Evolutionary conservation across 2,888 invertebrate species (phyloP), one percentile per base, ranked within the genome.

Genomic region (Choristoneura rosaceana): DNA sequence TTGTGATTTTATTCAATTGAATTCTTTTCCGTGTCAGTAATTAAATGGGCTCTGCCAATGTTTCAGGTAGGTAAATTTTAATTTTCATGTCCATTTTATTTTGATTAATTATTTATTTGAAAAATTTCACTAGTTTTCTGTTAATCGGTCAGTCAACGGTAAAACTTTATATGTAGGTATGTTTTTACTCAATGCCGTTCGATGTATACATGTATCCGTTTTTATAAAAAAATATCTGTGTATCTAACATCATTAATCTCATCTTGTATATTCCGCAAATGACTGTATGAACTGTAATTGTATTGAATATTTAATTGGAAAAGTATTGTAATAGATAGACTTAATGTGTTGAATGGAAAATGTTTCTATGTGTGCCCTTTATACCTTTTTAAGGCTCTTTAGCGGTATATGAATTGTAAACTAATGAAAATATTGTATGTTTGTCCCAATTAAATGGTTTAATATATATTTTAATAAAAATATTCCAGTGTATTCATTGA

Each of bases 401-500:
- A 88, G 86, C 86, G 83, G 85, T 88, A 90, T 86, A 88, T 92
- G 88, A 87, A 92, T 88, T 93, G 92, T 93, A 92, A 93, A 93
- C 93, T 93, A 93, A 92, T 92, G 90, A 90, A 92, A 90, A 91
- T 92, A 93, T 91, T 93, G 93, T 92, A 93, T 90, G 93, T 93
- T 93, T 93, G 94, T 92, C 92, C 87, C 90, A 91, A 93, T 91
- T 90, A 90, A 93, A 93, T 93, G 93, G 91, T 93, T 93, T 93
- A 93, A 94, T 94, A 93, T 93, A 93, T 94, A 94, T 93, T 93
- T 93, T 92, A 93, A 93, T 93, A 91, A 91, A 92, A 92, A 86
- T 78, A 88, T 67, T 70, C 25, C 3, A 33, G 76, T 69, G 76
- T 87, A 86, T 90, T 74, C 80, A 85, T 89, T 66, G n/a, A 25